Evolutionary conservation across 2,113 vertebrate genomes (phyloP), one percentile per base, ranked within the genome.

Genomic region (Eclectus roratus): DNA sequence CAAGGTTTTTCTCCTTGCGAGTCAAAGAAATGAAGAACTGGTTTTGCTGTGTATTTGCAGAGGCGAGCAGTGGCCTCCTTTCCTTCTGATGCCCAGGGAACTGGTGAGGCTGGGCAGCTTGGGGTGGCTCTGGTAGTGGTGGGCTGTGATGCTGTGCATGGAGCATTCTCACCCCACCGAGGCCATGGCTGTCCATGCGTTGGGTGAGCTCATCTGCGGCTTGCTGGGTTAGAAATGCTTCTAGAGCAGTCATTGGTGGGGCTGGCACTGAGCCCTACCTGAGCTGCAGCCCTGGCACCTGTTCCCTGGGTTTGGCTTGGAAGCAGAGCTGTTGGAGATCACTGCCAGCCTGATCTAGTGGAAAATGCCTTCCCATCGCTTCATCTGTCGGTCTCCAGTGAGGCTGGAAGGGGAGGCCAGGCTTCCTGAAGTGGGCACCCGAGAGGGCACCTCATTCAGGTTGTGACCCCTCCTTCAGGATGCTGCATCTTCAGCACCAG

Each of bases 401-500:
- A 39, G 39, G 33, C 29, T 17, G 89, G 53, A 6, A 5, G 11
- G 65, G 78, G 23, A 13, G 47, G 56, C 28, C 5, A 6, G 68
- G 5, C 28, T 33, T 37, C 31, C 66, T 31, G 1, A 0, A 0
- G 18, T 2, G 24, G 37, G 7, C 14, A 2, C 27, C 74, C 2
- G 61, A 19, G 72, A 7, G 68, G 58, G 4, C 3, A 29, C 63
- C 16, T 1, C 6, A 0, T 7, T 21, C 0, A 2, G 23, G 19
- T 24, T 0, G 0, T 4, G 6, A 61, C 28, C 10, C n/a, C 13
- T 77, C 44, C 84, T 15, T 16, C 2, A 0, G 1, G 1, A 2
- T 3, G 2, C 0, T 1, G 52, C 1, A 0, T 29, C 28, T n/a
- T 24, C 14, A 13, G 17, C 1, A 0, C 60, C 9, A 46, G 18